Conservation (phyloP, 2,113 vertebrate species). For the Okapia johnstoni region DNA sequence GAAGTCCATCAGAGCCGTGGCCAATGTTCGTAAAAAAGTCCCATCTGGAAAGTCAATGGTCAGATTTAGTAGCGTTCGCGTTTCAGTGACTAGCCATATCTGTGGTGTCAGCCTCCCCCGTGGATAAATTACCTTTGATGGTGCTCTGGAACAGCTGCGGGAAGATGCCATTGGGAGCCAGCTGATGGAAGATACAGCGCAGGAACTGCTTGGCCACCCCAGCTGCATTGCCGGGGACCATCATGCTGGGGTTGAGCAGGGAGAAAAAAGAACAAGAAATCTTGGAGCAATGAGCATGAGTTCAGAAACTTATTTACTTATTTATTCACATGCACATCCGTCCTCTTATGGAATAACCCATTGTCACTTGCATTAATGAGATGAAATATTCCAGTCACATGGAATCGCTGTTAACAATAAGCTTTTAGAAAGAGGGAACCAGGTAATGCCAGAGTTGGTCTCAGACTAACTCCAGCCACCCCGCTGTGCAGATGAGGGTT, state of each 20-base stretch:
- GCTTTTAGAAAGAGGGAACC: not conserved
- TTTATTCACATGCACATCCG: not conserved
- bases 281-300: rapidly evolving
- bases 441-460: not conserved
- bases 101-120: rapidly evolving
- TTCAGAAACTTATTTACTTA: not conserved
- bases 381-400: not conserved
- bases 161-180: slow-evolving; percentile 97
- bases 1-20: slow-evolving; percentile 94
- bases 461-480: not conserved
- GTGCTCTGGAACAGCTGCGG: slow-evolving; percentile 98
- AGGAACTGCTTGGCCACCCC: slow-evolving; percentile 99
- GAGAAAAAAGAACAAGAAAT: not conserved
- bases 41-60: slow-evolving; percentile 85
- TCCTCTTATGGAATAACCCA: not conserved
- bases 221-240: slow-evolving; percentile 98
- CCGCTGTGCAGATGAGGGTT: not conserved
- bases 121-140: slow-evolving; percentile 90
- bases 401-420: not conserved
- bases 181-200: slow-evolving; percentile 96
- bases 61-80: not conserved
- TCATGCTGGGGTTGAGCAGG: slow-evolving; percentile 83
- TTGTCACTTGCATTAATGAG: not conserved
- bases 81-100: not conserved
- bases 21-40: slow-evolving; percentile 94